phyloP scores from a whole-genome alignment of 2,797 vertebrate genomes.

The Platalea minor region DNA sequence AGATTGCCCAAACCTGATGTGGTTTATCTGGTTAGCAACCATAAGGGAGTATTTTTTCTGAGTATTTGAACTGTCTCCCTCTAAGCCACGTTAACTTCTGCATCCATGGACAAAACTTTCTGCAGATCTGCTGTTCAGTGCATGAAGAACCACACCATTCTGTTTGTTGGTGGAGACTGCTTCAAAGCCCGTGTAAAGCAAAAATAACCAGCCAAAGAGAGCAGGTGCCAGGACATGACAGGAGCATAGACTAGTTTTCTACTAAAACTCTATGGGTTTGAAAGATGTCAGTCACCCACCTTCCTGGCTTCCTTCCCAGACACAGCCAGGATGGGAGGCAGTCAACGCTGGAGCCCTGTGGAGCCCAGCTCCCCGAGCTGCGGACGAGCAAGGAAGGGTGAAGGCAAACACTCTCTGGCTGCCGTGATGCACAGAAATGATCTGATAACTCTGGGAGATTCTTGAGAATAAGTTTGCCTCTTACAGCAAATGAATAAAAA shows the following conservation, averaged over 20 bases:
- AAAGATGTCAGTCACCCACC: neutral
- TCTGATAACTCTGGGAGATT: neutral
- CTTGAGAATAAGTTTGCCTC: neutral
- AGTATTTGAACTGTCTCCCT: neutral
- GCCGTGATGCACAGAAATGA: rapidly evolving
- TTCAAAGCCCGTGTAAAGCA: neutral
- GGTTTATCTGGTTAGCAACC: neutral
- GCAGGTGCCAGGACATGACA: neutral
- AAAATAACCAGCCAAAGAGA: neutral
- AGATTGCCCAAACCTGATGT: neutral
- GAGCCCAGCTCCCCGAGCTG: neutral
- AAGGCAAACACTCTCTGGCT: neutral
- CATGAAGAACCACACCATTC: neutral
- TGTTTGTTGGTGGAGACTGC: neutral
- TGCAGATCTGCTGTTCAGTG: neutral
- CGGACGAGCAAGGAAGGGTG: neutral
- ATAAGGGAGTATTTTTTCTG: neutral
- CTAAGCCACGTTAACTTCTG: neutral
- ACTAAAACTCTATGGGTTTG: neutral
- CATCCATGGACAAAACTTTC: rapidly evolving
- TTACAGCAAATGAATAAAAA: neutral
- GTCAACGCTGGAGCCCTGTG: rapidly evolving
- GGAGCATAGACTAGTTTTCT: neutral
- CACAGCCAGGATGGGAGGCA: neutral
- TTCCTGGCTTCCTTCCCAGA: neutral